phyloP scores from a whole-genome alignment of 2,113 vertebrate genomes.

The Willisornis vidua region DNA sequence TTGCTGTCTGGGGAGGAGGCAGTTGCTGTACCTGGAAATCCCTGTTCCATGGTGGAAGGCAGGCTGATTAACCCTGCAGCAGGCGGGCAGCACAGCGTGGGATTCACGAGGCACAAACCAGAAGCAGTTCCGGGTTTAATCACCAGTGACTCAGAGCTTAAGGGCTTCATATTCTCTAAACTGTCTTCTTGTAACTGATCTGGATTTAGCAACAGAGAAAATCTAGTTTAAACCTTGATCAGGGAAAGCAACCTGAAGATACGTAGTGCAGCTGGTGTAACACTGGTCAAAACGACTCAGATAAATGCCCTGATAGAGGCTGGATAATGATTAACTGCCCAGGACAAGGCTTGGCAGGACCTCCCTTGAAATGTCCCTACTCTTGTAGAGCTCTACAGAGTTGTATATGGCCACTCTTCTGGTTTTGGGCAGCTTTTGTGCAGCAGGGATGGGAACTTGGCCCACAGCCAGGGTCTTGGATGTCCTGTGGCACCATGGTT shows the following conservation, averaged over 20 bases:
- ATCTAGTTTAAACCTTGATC: neutral
- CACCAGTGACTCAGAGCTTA: neutral
- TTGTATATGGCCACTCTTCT: neutral
- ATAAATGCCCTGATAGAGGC: rapidly evolving
- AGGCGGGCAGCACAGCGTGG: rapidly evolving
- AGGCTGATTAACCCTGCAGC: neutral
- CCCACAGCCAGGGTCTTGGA: neutral
- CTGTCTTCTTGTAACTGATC: neutral
- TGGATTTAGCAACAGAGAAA: neutral
- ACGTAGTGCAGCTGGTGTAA: rapidly evolving
- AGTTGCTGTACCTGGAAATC: neutral
- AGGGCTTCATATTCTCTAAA: neutral
- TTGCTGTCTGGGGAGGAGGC: neutral
- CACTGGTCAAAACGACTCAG: rapidly evolving
- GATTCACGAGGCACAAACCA: neutral
- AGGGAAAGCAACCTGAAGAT: neutral
- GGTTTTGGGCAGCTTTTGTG: neutral
- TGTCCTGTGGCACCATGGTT: neutral
- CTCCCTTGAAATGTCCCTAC: neutral
- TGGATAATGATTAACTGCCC: neutral
- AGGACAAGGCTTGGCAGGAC: neutral
- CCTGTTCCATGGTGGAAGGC: rapidly evolving
- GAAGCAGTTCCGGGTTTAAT: neutral
- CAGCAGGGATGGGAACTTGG: neutral
- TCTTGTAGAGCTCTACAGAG: neutral